Percentiles rank a stretch among this genome's conserved stretches.
Evolutionary conservation across 2,113 vertebrate species (phyloP).

Genomic region (Sterna hirundo): DNA sequence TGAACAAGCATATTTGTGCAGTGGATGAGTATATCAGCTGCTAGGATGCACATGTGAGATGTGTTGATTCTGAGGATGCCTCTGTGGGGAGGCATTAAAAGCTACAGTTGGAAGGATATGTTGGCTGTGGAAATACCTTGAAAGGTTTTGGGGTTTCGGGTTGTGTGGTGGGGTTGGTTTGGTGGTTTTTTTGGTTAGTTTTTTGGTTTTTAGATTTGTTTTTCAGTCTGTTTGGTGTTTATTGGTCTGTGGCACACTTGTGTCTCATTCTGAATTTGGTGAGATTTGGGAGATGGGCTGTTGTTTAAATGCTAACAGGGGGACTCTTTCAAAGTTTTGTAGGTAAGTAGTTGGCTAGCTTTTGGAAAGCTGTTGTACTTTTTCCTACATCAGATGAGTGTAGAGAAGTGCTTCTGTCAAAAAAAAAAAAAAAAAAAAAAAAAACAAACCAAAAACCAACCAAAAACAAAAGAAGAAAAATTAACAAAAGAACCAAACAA

Average conservation of each 20-base stretch:
- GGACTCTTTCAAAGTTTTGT: background rate
- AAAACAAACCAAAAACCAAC: no score
- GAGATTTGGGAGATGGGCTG: background rate
- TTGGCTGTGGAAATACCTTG: background rate
- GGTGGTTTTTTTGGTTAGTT: no score
- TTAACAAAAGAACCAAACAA: background rate
- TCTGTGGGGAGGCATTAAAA: background rate
- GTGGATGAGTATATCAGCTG: background rate
- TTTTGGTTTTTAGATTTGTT: background rate
- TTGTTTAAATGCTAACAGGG: background rate
- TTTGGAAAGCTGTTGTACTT: background rate
- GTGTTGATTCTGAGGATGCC: background rate
- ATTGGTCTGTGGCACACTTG: background rate
- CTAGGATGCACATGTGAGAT: background rate
- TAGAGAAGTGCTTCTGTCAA: background rate
- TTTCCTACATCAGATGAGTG: background rate
- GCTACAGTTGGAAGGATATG: background rate
- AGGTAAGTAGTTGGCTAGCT: background rate
- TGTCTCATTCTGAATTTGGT: background rate
- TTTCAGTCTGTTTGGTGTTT: background rate
- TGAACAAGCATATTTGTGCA: background rate
- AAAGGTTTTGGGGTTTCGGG: background rate
- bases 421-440: background rate
- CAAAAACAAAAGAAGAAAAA: no score
- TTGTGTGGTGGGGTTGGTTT: background rate